A percentile compares a stretch with the other conserved stretches of the same genome.
Evolutionary conservation across 2,888 invertebrate genomes (phyloP).

Genomic region (Hirtodrosophila histrioides): DNA sequence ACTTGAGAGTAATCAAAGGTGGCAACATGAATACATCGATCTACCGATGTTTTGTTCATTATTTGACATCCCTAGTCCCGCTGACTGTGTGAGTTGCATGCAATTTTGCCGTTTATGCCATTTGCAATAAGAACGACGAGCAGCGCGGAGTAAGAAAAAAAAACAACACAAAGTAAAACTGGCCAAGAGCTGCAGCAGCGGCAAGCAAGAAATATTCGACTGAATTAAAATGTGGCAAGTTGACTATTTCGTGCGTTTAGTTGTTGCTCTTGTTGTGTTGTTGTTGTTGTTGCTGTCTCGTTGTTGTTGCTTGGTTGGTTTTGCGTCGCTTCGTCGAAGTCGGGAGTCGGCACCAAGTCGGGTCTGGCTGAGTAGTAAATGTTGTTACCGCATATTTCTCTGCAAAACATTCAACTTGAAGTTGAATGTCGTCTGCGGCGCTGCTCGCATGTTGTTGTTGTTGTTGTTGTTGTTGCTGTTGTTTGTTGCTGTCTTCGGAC

Average conservation of each 20-base stretch:
- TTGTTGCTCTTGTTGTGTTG: conserved; percentile 31
- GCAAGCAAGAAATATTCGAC: conserved; percentile 67
- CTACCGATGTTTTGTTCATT: no score
- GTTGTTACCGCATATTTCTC: conserved; percentile 77
- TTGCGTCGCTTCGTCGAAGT: conserved; percentile 26
- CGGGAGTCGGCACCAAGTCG: conserved; percentile 20
- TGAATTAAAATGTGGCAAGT: conserved; percentile 82
- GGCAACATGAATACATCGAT: no score
- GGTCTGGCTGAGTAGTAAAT: conserved; percentile 57
- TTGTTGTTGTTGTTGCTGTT: conserved; percentile 30
- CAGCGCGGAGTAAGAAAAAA: conserved; percentile 14
- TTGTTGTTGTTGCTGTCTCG: conserved; percentile 14
- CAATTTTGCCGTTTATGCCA: conserved; percentile 69
- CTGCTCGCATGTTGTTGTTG: background rate
- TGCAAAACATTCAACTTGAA: conserved; percentile 66
- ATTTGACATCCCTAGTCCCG: background rate
- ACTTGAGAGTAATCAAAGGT: no score
- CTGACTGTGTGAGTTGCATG: conserved; percentile 57
- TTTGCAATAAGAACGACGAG: conserved; percentile 63
- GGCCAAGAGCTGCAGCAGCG: conserved; percentile 27
- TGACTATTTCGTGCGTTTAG: conserved; percentile 70
- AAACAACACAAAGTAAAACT: conserved; percentile 24
- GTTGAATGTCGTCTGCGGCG: conserved; percentile 68
- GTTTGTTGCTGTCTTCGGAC: conserved; percentile 33
- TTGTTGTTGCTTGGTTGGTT: conserved; percentile 43